These are phyloP conservation scores for Hermaeophaga mercurialis DNA, from an alignment of 2,888 invertebrate species.

Conservation along the genomic window DNA sequence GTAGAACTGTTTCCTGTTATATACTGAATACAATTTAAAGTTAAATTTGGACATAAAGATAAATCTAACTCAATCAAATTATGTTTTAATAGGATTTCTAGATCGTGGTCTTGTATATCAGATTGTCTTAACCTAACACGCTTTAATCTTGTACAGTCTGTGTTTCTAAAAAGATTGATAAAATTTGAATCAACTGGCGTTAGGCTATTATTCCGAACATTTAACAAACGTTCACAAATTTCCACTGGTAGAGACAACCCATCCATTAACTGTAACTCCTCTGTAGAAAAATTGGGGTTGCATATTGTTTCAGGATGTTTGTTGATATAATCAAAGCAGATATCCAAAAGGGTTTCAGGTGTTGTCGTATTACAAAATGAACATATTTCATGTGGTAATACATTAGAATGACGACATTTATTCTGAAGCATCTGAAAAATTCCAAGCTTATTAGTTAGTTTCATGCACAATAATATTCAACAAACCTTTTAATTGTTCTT, in stretches of 20 bases:
- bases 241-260: constrained; percentile 72
- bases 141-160: constrained; percentile 69
- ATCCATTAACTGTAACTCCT: constrained; percentile 62
- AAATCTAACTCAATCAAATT: constrained; percentile 76
- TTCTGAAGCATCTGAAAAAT: constrained; percentile 39
- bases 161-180: constrained; percentile 73
- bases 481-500: constrained; percentile 13
- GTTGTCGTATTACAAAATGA: constrained; percentile 54
- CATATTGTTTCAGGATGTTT: constrained; percentile 68
- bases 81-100: constrained; percentile 74
- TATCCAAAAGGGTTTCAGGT: constrained; percentile 68
- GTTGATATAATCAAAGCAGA: constrained; percentile 68
- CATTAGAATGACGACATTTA: constrained; percentile 54
- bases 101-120: constrained; percentile 71
- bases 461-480: background rate
- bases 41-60: constrained; percentile 72
- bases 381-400: constrained; percentile 54
- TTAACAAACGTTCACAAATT: constrained; percentile 72
- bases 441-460: background rate
- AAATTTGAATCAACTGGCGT: constrained; percentile 67
- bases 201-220: constrained; percentile 60
- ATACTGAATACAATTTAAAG: constrained; percentile 66
- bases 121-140: constrained; percentile 73
- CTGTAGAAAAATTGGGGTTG: constrained; percentile 55
- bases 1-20: constrained; percentile 73